These are phyloP conservation scores for Corythoichthys intestinalis DNA, from an alignment of 2,113 vertebrate genomes.

Conservation along the genomic window DNA sequence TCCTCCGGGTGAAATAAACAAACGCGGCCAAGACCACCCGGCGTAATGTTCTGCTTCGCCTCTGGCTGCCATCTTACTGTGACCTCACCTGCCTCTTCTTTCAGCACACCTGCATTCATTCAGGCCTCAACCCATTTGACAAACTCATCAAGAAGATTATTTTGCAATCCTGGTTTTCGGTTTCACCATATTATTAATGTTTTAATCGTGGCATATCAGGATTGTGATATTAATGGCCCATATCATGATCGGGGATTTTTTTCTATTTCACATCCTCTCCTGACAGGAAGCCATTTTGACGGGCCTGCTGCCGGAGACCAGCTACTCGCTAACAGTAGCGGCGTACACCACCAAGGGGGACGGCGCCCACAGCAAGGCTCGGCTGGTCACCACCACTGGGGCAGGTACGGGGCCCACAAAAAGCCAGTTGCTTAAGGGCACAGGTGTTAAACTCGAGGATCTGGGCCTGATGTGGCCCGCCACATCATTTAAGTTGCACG, in stretches of 20 bases:
- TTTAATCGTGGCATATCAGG: too few species aligned
- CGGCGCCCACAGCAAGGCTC: slow-evolving; percentile 90
- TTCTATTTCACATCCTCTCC: not conserved
- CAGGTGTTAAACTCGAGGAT: too few species aligned
- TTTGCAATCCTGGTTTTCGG: not conserved
- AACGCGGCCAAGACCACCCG: not conserved
- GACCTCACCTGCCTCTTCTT: slow-evolving; percentile 2
- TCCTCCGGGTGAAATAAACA: slow-evolving; percentile 2
- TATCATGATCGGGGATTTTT: not conserved
- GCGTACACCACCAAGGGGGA: slow-evolving; percentile 93
- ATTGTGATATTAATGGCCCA: too few species aligned
- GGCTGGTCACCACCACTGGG: slow-evolving; percentile 87
- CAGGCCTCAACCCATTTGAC: not conserved
- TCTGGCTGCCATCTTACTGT: not conserved
- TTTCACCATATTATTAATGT: not conserved
- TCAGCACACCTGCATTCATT: not conserved
- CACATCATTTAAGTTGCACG: too few species aligned
- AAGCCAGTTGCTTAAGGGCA: not conserved
- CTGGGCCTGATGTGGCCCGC: too few species aligned
- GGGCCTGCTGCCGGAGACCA: slow-evolving; percentile 87
- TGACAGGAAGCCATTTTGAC: slow-evolving; percentile 84
- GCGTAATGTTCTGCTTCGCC: not conserved
- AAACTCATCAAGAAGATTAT: not conserved
- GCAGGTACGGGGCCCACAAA: slow-evolving; percentile 68
- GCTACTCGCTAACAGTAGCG: slow-evolving; percentile 88